Conservation (phyloP, 2,797 vertebrate species). For the Antennarius maculatus region DNA sequence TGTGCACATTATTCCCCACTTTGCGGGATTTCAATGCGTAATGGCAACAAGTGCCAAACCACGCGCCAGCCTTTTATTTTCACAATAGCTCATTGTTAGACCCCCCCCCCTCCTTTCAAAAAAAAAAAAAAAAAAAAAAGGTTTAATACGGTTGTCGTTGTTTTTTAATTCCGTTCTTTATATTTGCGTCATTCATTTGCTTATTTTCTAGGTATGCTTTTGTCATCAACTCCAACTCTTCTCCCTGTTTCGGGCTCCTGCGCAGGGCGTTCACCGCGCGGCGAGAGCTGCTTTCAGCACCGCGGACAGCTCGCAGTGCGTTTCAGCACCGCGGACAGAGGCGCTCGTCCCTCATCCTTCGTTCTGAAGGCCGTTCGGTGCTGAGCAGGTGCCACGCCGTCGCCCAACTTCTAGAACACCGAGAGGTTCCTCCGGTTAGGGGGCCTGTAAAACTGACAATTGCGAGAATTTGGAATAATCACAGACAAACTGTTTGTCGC, state of each 20-base stretch:
- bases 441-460: slow-evolving; percentile 21
- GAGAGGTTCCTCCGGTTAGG: not conserved
- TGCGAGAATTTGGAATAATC: slow-evolving; percentile 7
- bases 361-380: slow-evolving; percentile 8
- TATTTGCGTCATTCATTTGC: not conserved
- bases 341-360: slow-evolving; percentile 24
- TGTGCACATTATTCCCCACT: slow-evolving; percentile 33
- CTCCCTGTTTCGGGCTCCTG: slow-evolving; percentile 51
- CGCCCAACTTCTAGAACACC: slow-evolving; percentile 9
- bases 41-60: slow-evolving; percentile 79
- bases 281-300: slow-evolving; percentile 64
- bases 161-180: not conserved
- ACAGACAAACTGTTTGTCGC: not conserved
- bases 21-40: slow-evolving; percentile 47
- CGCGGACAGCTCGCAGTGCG: slow-evolving; percentile 56
- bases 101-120: no score
- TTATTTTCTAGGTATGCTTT: slow-evolving; percentile 1
- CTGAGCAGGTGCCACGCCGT: slow-evolving; percentile 6
- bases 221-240: slow-evolving; percentile 20
- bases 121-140: not conserved
- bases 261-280: slow-evolving; percentile 76
- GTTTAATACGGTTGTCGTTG: slow-evolving; percentile 5
- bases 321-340: slow-evolving; percentile 76
- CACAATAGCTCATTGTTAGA: slow-evolving; percentile 10
- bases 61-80: slow-evolving; percentile 46